A percentile compares a stretch with the other conserved stretches of the same genome.
These are phyloP conservation scores for Manis crassicaudata DNA, from an alignment of 2,797 vertebrate species.

Conservation along the genomic window DNA sequence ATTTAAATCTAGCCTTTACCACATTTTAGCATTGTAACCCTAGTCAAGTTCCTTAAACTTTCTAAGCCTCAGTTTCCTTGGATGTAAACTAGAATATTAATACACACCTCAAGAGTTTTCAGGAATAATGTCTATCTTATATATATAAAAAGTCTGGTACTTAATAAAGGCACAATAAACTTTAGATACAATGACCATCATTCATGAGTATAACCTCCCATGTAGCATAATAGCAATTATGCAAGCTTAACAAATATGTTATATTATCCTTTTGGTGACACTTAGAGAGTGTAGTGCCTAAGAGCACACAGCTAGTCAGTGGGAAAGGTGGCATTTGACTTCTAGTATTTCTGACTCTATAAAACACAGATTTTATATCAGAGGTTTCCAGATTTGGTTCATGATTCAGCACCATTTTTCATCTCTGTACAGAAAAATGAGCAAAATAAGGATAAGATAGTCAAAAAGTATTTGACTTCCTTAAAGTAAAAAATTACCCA, in stretches of 20 bases:
- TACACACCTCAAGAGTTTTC: not conserved
- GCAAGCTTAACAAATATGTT: not conserved
- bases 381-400: constrained; percentile 1
- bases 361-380: not conserved
- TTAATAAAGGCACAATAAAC: not conserved
- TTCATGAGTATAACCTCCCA: not conserved
- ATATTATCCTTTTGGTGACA: not conserved
- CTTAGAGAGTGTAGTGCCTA: not conserved
- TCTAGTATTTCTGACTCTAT: not conserved
- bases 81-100: constrained; percentile 12
- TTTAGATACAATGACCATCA: not conserved
- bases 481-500: not conserved
- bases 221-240: not conserved
- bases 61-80: constrained; percentile 11
- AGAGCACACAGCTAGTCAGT: not conserved
- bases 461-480: not conserved
- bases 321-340: not conserved
- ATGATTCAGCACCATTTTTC: not conserved
- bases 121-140: not conserved
- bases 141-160: not conserved
- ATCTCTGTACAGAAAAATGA: constrained; percentile 2
- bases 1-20: not conserved
- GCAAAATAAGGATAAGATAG: not conserved
- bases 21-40: not conserved
- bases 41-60: not conserved